Base-by-base conservation (phyloP, 2,113 vertebrate genomes). In the Sebastes schlegelii region DNA sequence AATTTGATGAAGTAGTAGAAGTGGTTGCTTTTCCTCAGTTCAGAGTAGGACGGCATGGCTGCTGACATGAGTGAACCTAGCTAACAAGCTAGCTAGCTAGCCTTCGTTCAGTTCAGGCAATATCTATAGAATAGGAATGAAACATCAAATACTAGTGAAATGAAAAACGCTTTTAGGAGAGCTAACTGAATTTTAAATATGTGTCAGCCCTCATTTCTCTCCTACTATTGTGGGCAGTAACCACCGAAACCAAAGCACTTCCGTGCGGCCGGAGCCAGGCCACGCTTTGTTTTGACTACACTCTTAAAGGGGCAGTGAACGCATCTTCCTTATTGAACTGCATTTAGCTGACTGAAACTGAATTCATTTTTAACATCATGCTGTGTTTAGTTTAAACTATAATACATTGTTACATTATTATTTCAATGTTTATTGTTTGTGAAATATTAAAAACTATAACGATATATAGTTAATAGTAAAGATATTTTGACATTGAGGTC, bases 1-100 rank as follows among this genome's bases (percentile, higher is more conserved):
- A 97, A 97, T 89, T 97, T 97, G 88, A 97, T 90, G 91, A 95
- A 93, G 91, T 97, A 97, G 90, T 97, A 97, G 86, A 94, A 96
- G 87, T 91, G 82, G 82, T 87, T 94, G 86, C 89, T 95, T 74
- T 95, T 94, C 57, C 87, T 95, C 80, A 95, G 55, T 54, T 95
- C 92, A 49, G 92, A 91, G 83, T 95, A 96, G 65, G 92, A 72
- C 84, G 95, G 91, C 95, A 96, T 96, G 91, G 76, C 88, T 90
- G 84, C 71, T 83, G 48, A 65, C 55, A 73, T 43, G 46, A 23
- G 60, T 79, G 2, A 19, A 54, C 82, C 88, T 88, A 90, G 87
- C 86, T 72, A 74, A 34, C 23, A n/a, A 74, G 85, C 85, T 77
- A 84, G 80, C 87, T 58, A 40, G 68, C 74, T 77, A 48, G n/a